These are phyloP conservation scores for Rynchops niger DNA, from an alignment of 2,113 vertebrate species.

Conservation along the genomic window DNA sequence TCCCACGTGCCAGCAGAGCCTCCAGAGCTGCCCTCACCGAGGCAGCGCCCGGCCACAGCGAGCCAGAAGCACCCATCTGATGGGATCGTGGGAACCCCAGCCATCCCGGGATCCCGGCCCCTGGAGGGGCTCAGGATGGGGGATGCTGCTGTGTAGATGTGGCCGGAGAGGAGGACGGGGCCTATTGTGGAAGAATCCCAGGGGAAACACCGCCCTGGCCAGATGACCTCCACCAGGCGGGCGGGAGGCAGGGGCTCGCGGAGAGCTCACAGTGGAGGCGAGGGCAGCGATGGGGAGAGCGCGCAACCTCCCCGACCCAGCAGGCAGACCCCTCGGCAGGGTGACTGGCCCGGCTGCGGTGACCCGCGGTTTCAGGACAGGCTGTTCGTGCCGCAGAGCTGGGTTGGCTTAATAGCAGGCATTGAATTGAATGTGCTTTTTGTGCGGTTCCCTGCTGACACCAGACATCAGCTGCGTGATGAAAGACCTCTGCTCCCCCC, in stretches of 20 bases:
- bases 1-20: background rate
- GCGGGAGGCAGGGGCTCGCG: fast-evolving
- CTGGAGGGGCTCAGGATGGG: background rate
- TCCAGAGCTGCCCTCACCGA: background rate
- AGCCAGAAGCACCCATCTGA: background rate
- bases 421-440: slow-evolving; percentile 37
- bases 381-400: slow-evolving; percentile 10
- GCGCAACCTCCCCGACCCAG: background rate
- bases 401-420: slow-evolving; percentile 13
- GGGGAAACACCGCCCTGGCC: background rate
- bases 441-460: slow-evolving; percentile 3
- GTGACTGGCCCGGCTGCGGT: fast-evolving
- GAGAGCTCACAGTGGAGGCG: fast-evolving
- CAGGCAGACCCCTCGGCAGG: background rate
- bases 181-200: background rate
- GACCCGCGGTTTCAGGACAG: slow-evolving; percentile 34
- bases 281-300: background rate
- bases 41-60: background rate
- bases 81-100: background rate
- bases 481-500: slow-evolving; percentile 16
- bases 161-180: background rate
- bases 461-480: background rate
- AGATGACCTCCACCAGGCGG: background rate
- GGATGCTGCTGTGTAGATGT: background rate
- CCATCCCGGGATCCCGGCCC: background rate